Evolutionary conservation across 2,797 vertebrate genomes (phyloP), one percentile per base, ranked within the genome.

Genomic region (Diplodus sargus): DNA sequence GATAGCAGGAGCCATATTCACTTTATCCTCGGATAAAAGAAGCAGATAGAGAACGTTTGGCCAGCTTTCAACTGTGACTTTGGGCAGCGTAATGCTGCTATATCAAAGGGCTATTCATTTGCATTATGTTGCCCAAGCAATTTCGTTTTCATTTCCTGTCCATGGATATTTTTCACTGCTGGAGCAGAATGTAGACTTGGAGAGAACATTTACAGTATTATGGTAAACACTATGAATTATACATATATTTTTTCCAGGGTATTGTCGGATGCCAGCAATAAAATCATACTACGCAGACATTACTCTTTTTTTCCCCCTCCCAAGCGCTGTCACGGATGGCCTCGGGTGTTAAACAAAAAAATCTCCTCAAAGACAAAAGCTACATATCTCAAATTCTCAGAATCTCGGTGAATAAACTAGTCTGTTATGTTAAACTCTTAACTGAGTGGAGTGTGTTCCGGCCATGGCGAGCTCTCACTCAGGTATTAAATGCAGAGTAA

Each of bases 51-150:
- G 23, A 67, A 65, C 5, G 8, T 42, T 49, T 63, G 85, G 56
- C 57, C 25, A 5, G 42, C n/a, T 34, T 79, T 77, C 57, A 70
- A 57, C 61, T 28, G 34, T 67, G 78, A 83, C 74, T 59, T 39
- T 68, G 48, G 25, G 25, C 65, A 53, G 52, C 62, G 34, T 58
- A 64, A 15, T 56, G 51, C 52, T 58, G 59, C 53, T 70, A 42
- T 57, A 81, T 84, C 66, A 80, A 74, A 73, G 56, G 57, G 62
- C 59, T 56, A 43, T 74, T 76, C 45, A 79, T 89, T 87, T 84
- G 51, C 78, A 86, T 87, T 81, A 71, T 81, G 82, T 87, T 68
- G 69, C 54, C 72, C 47, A 51, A 78, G 85, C 78, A 43, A 16
- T 59, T 61, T 52, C 34, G 63, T 62, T 45, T 53, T 16, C 17